Evolutionary conservation across 2,797 vertebrate genomes (phyloP).

Genomic region (Epinephelus malabaricus): DNA sequence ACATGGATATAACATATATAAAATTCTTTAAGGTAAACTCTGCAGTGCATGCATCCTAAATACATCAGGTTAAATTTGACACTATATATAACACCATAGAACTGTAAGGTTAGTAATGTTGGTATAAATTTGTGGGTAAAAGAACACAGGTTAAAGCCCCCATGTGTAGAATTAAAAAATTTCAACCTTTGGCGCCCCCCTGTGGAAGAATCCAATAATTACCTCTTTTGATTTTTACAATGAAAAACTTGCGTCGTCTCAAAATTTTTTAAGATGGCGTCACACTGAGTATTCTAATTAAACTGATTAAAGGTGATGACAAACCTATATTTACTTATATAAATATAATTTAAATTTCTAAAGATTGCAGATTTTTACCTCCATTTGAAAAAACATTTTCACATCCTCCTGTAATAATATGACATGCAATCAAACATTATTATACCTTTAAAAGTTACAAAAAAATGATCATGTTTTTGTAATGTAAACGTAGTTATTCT

Average conservation of each 20-base stretch:
- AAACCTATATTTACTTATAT: not conserved
- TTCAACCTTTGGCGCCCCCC: not conserved
- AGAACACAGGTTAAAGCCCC: not conserved
- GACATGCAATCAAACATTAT: not conserved
- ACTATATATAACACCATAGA: too few species aligned
- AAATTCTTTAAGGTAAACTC: not conserved
- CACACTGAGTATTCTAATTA: not conserved
- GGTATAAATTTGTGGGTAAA: not conserved
- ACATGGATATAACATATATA: not conserved
- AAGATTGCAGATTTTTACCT: not conserved
- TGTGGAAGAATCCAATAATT: not conserved
- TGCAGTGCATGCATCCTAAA: slow-evolving; percentile 9
- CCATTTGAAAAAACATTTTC: not conserved
- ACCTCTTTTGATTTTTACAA: too few species aligned
- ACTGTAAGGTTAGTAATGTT: slow-evolving; percentile 7
- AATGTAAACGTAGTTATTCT: slow-evolving; percentile 7
- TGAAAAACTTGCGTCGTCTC: too few species aligned
- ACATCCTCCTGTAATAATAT: not conserved
- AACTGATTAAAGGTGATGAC: not conserved
- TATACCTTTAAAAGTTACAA: slow-evolving; percentile 1
- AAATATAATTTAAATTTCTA: not conserved
- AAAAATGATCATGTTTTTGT: not conserved
- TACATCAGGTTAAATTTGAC: too few species aligned
- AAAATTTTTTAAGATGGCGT: not conserved
- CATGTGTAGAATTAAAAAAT: not conserved